Conservation (phyloP, 2,797 vertebrate species). For the Scarus forsteni region DNA sequence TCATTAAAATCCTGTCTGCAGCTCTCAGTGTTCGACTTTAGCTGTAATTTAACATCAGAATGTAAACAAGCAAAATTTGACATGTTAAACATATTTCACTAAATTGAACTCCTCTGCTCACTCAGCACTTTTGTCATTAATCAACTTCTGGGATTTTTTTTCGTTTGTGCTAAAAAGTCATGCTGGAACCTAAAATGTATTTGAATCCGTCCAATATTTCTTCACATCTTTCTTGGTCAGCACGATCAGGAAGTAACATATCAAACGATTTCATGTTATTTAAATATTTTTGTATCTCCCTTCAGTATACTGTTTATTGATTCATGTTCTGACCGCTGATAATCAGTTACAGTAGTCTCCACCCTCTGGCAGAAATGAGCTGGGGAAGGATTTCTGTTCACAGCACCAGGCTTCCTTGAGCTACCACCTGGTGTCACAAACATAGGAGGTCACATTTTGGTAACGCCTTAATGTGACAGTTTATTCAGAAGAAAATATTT, state of each 20-base stretch:
- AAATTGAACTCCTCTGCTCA: not conserved
- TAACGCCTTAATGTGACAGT: not conserved
- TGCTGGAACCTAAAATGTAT: conserved; percentile 27
- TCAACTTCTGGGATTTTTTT: conserved; percentile 1
- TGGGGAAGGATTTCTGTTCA: conserved; percentile 1
- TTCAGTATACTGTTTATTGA: not conserved
- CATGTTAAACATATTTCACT: too few relatives aligned
- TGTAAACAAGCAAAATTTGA: too few relatives aligned
- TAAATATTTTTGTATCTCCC: not conserved
- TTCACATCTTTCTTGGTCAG: not conserved
- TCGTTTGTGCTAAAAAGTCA: conserved; percentile 22
- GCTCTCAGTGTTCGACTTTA: too few relatives aligned
- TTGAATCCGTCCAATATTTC: conserved; percentile 23
- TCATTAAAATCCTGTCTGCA: too few relatives aligned
- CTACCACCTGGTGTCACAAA: conserved; percentile 28
- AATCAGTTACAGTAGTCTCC: too few relatives aligned
- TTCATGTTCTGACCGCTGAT: not conserved
- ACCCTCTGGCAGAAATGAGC: not conserved
- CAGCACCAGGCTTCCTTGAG: conserved; percentile 6
- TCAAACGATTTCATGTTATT: not conserved
- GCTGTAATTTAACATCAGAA: too few relatives aligned
- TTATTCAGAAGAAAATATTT: too few relatives aligned
- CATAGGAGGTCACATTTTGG: not conserved
- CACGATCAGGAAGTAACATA: not conserved
- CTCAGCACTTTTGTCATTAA: conserved; percentile 20